These are phyloP conservation scores for Australoheros scitulus DNA, from an alignment of 2,113 vertebrate species.

Conservation along the genomic window DNA sequence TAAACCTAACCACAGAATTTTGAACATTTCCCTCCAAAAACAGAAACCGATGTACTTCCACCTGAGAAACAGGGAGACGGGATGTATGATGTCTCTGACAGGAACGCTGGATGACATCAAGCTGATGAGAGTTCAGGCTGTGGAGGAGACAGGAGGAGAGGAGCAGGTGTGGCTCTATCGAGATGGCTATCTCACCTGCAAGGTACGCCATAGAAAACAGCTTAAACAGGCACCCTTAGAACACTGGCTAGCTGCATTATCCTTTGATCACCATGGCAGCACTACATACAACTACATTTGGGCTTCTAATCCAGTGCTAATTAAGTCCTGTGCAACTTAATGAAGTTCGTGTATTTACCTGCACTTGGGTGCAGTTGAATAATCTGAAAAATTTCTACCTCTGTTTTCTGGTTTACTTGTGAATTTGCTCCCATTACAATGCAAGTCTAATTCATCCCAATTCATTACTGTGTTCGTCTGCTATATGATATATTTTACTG, in stretches of 20 bases:
- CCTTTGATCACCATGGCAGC: not conserved
- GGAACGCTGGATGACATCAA: slow-evolving; percentile 91
- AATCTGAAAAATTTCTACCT: not conserved
- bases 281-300: rapidly evolving
- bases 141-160: slow-evolving; percentile 84
- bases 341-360: not conserved
- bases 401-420: not conserved
- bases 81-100: slow-evolving; percentile 86
- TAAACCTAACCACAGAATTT: not conserved
- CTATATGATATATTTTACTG: too few relatives aligned
- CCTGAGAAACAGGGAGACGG: slow-evolving; percentile 87
- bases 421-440: too few relatives aligned
- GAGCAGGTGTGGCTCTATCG: slow-evolving; percentile 94
- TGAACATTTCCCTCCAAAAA: slow-evolving; percentile 11
- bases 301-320: not conserved
- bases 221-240: not conserved
- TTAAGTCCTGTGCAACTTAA: not conserved
- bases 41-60: slow-evolving; percentile 89
- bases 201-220: slow-evolving; percentile 74
- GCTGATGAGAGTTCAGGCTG: slow-evolving; percentile 88
- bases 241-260: not conserved
- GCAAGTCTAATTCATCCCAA: too few relatives aligned
- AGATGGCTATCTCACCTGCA: slow-evolving; percentile 87
- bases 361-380: not conserved
- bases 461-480: too few relatives aligned